phyloP scores from a whole-genome alignment of 2,888 invertebrate species.

The Tanytarsus gracilentus region DNA sequence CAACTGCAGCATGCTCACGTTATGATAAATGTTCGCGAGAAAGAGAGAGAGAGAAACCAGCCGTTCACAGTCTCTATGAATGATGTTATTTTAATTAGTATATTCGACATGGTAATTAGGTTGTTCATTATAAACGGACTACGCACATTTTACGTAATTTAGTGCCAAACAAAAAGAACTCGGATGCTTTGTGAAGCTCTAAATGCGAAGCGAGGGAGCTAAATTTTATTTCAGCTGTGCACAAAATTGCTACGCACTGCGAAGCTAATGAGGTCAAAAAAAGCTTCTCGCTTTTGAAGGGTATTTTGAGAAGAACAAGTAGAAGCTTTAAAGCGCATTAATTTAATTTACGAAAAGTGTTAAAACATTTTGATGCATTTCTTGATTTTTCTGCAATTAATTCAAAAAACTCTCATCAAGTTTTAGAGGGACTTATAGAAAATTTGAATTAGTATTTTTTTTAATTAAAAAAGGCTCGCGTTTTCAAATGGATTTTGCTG shows the following conservation, averaged over 20 bases:
- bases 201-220: neutral
- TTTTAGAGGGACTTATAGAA: too few species aligned
- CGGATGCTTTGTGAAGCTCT: neutral
- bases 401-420: too few species aligned
- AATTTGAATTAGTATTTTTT: too few species aligned
- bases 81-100: conserved; percentile 1
- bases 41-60: neutral
- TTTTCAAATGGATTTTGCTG: too few species aligned
- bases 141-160: neutral
- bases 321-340: neutral
- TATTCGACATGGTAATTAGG: conserved; percentile 1
- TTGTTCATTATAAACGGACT: neutral
- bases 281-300: too few species aligned
- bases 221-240: neutral
- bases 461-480: too few species aligned
- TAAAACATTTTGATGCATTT: too few species aligned
- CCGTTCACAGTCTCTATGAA: neutral
- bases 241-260: neutral
- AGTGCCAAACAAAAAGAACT: neutral
- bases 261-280: neutral
- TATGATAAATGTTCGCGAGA: neutral
- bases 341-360: too few species aligned
- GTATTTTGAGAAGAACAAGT: too few species aligned
- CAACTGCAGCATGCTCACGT: too few species aligned
- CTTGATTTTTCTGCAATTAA: too few species aligned